Base-by-base conservation (phyloP, 2,888 invertebrate species). In the Bembecia ichneumoniformis region DNA sequence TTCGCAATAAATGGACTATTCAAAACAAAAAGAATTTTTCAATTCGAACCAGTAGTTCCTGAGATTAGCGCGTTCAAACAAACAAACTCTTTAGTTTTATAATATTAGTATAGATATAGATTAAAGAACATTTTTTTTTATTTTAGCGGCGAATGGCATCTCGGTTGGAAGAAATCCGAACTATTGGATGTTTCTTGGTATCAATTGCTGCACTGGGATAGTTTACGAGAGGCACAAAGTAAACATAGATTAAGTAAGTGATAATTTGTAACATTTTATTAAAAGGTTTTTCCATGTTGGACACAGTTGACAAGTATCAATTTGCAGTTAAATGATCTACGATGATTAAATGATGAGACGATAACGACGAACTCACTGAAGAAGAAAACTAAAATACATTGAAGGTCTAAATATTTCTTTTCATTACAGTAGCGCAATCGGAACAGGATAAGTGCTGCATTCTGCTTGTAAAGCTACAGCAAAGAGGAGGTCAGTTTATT, bases 381-480 rank as follows among this genome's bases (percentile, higher is more conserved):
- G n/a, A n/a, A n/a, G n/a, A n/a, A n/a, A n/a, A n/a, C n/a, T n/a
- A n/a, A n/a, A n/a, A 28, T 28, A 28, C 7, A 2, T 28, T 28
- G 28, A 28, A 28, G 28, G 3, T 28, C 28, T 28, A 28, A 28
- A 28, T 28, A 28, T 28, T 28, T 0, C 28, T 28, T 28, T 55
- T 58, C 67, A 54, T 88, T 90, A 35, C 89, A 98, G 98, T 99
- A 78, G 96, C 97, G 47, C 97, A 97, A 86, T 97, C 98, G 51
- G 98, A 98, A 77, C 98, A 98, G 79, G 98, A 99, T 79, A 93
- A 98, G 63, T 97, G 98, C 57, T 97, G 98, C 74, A 97, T 98
- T 64, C 90, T 98, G 47, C 88, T 98, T 54, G 91, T 97, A 55
- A 93, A 97, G 72, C 90, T 99, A 69, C 97, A 98, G 83, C 92